Evolutionary conservation across 2,113 vertebrate species (phyloP).

Genomic region (Zapornia atra): DNA sequence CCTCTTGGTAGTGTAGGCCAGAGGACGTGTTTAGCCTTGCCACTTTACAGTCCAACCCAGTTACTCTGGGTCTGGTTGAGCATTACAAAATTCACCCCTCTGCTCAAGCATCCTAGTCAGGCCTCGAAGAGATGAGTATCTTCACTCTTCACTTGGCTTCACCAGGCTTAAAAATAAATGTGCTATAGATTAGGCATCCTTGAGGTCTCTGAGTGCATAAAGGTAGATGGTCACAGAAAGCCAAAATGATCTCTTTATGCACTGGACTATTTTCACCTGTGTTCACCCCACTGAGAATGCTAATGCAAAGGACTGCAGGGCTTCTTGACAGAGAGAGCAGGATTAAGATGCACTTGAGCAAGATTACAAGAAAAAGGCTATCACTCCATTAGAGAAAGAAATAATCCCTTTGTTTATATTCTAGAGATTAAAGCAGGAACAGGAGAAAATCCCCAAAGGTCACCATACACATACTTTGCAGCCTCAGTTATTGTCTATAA

Average conservation of each 20-base stretch:
- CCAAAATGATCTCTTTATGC: background rate
- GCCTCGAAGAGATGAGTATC: background rate
- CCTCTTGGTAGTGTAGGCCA: background rate
- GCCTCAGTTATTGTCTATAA: background rate
- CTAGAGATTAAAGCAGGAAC: background rate
- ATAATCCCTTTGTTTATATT: conserved; percentile 18
- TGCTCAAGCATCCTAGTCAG: background rate
- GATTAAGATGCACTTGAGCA: conserved; percentile 6
- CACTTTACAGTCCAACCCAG: background rate
- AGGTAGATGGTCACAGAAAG: background rate
- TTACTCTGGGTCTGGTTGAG: background rate
- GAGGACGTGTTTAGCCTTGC: background rate
- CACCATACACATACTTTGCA: background rate
- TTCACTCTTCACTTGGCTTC: background rate
- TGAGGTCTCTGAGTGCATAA: background rate
- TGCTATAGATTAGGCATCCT: background rate
- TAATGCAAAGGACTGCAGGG: background rate
- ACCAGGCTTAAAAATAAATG: background rate
- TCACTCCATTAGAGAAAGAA: background rate
- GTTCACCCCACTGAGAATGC: background rate
- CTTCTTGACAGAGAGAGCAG: background rate
- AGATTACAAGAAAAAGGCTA: background rate
- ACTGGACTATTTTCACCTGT: background rate
- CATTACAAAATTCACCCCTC: background rate
- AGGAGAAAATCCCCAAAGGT: background rate